phyloP scores from a whole-genome alignment of 2,113 vertebrate genomes.

The Oncorhynchus masou region DNA sequence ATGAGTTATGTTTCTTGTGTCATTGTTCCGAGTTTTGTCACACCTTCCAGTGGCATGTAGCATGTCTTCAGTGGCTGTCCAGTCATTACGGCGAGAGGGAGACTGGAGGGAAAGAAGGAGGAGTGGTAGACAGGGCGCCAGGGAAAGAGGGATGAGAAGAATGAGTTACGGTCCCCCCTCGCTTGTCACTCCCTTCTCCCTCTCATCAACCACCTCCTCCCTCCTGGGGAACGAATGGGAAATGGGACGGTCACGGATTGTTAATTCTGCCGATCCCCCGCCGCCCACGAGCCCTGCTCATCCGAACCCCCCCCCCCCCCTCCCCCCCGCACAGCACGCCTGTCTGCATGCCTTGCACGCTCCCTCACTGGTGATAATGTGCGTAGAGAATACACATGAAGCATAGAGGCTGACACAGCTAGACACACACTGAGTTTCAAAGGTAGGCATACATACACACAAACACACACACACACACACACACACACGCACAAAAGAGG shows the following conservation, averaged over 20 bases:
- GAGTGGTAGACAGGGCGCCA: too few relatives aligned
- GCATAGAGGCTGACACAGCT: background rate
- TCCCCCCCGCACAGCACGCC: too few relatives aligned
- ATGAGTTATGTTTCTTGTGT: too few relatives aligned
- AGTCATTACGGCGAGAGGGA: too few relatives aligned
- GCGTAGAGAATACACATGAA: background rate
- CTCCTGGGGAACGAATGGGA: background rate
- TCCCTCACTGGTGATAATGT: background rate
- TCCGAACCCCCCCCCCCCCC: background rate
- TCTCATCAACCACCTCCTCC: background rate
- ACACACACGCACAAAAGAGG: background rate
- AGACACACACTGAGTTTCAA: background rate
- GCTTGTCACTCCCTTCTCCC: too few relatives aligned
- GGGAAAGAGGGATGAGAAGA: too few relatives aligned
- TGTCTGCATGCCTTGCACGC: background rate
- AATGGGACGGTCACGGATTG: background rate
- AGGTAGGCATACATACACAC: slow-evolving; percentile 7
- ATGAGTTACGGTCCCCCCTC: too few relatives aligned
- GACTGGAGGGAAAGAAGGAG: too few relatives aligned
- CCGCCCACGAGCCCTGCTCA: background rate
- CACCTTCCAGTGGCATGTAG: too few relatives aligned
- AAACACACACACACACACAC: slow-evolving; percentile 13
- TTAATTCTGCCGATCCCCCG: background rate
- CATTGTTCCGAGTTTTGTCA: too few relatives aligned
- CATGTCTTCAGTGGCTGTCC: too few relatives aligned